These are phyloP conservation scores for Hepsetus odoe DNA, from an alignment of 2,113 vertebrate genomes.

Conservation along the genomic window DNA sequence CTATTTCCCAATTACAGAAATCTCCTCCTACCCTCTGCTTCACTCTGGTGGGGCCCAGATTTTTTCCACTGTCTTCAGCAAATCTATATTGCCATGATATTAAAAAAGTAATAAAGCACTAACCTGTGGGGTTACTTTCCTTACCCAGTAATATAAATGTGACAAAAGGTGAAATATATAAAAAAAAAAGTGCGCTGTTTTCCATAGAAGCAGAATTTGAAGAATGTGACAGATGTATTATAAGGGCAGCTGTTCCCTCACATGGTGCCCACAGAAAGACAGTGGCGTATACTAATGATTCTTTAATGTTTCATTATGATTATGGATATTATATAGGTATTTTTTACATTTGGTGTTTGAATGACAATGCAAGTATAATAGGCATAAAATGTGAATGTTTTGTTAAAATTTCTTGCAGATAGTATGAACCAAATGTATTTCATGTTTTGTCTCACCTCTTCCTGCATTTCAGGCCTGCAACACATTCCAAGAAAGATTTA, in stretches of 20 bases:
- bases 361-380: too few relatives aligned
- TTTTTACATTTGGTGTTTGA: too few relatives aligned
- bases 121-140: slow-evolving; percentile 57
- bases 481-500: too few relatives aligned
- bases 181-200: slow-evolving; percentile 30
- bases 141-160: slow-evolving; percentile 41
- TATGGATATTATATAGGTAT: too few relatives aligned
- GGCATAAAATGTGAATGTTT: too few relatives aligned
- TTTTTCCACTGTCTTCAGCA: slow-evolving; percentile 33
- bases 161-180: slow-evolving; percentile 38
- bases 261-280: not conserved
- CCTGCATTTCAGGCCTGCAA: too few relatives aligned
- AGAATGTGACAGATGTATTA: not conserved
- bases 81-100: slow-evolving; percentile 59
- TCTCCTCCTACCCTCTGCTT: slow-evolving; percentile 20
- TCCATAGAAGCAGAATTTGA: slow-evolving; percentile 4
- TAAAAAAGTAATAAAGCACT: slow-evolving; percentile 62
- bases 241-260: not conserved
- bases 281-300: not conserved
- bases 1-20: slow-evolving; percentile 37
- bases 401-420: too few relatives aligned
- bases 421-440: too few relatives aligned
- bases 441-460: too few relatives aligned
- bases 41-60: slow-evolving; percentile 16
- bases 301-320: not conserved